phyloP scores from a whole-genome alignment of 2,888 invertebrate species.

The Latheticus oryzae region DNA sequence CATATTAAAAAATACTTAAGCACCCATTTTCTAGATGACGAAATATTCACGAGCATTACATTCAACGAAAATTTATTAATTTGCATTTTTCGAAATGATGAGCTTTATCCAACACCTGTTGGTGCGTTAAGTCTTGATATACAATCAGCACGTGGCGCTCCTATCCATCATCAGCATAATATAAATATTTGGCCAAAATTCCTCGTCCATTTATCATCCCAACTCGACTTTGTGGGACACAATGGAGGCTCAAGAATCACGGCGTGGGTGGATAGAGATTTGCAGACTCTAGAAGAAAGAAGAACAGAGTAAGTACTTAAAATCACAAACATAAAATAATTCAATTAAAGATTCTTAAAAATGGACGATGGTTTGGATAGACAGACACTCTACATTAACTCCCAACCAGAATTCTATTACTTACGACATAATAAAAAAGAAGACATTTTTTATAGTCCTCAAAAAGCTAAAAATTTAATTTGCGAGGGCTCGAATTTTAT shows the following conservation, averaged over 20 bases:
- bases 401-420: slow-evolving; percentile 70
- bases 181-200: slow-evolving; percentile 58
- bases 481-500: slow-evolving; percentile 75
- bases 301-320: slow-evolving; percentile 63
- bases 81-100: slow-evolving; percentile 64
- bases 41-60: slow-evolving; percentile 66
- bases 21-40: slow-evolving; percentile 63
- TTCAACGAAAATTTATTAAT: slow-evolving; percentile 70
- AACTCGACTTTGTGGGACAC: slow-evolving; percentile 69
- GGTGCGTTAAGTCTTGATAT: slow-evolving; percentile 66
- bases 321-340: slow-evolving; percentile 1
- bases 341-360: slow-evolving; percentile 59
- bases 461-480: slow-evolving; percentile 67
- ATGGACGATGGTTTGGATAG: slow-evolving; percentile 65
- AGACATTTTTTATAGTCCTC: slow-evolving; percentile 67
- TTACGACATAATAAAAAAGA: slow-evolving; percentile 67
- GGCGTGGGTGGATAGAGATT: slow-evolving; percentile 70
- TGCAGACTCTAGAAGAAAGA: slow-evolving; percentile 76
- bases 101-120: slow-evolving; percentile 52
- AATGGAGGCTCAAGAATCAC: slow-evolving; percentile 72
- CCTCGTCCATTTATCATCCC: slow-evolving; percentile 71
- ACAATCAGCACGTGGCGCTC: slow-evolving; percentile 62
- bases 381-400: slow-evolving; percentile 68
- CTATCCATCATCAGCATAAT: slow-evolving; percentile 53
- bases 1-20: slow-evolving; percentile 1